Conservation (phyloP, 2,113 vertebrate species). For the Elachura formosa region DNA sequence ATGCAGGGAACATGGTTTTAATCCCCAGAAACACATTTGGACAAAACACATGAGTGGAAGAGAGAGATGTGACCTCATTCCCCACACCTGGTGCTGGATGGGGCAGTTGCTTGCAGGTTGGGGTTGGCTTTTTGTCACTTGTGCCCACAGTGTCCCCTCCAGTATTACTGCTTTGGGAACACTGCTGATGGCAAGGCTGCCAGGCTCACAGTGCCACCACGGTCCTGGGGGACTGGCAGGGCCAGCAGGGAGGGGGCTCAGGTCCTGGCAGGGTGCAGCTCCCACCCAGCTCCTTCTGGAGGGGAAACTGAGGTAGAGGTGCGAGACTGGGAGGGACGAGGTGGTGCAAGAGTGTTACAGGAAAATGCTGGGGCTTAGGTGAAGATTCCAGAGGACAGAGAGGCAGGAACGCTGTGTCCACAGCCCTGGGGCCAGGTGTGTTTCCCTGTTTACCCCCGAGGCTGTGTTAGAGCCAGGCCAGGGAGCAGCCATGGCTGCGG, state of each 20-base stretch:
- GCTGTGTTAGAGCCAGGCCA: background rate
- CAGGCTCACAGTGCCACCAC: accelerated
- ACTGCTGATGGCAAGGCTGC: accelerated
- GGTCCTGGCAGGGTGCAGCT: accelerated
- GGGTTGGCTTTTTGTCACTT: background rate
- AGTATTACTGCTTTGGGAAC: accelerated
- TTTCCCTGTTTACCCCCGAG: background rate
- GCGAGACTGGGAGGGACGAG: background rate
- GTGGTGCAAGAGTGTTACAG: accelerated
- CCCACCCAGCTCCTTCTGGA: background rate
- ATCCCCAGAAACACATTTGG: background rate
- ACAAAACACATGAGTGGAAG: background rate
- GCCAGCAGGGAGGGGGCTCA: background rate
- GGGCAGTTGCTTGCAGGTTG: accelerated
- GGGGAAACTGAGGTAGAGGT: background rate
- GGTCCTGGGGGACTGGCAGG: background rate
- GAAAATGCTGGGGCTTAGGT: background rate
- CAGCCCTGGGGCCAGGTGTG: background rate
- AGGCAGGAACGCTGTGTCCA: background rate
- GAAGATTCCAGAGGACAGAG: background rate
- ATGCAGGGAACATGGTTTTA: accelerated
- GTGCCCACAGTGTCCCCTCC: background rate
- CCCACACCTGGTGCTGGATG: background rate
- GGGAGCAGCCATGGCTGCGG: background rate
- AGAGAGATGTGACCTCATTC: accelerated